Evolutionary conservation across 2,113 vertebrate genomes (phyloP).

Genomic region (Vimba vimba): DNA sequence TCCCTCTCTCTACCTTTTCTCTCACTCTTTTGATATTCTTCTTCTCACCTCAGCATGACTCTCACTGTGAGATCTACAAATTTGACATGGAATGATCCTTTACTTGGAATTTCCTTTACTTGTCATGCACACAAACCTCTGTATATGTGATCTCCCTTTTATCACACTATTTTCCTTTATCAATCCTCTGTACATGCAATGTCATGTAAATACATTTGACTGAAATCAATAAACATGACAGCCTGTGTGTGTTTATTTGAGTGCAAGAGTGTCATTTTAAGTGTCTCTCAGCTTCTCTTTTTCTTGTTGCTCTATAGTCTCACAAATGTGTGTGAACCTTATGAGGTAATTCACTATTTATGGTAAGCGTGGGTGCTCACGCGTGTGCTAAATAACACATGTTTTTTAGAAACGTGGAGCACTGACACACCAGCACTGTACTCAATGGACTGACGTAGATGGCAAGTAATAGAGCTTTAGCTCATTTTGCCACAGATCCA

Average conservation of each 20-base stretch:
- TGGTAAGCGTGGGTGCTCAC: neutral
- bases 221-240: neutral
- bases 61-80: too few relatives aligned
- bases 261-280: neutral
- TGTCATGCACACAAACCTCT: neutral
- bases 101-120: neutral
- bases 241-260: neutral
- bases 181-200: neutral
- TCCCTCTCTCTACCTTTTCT: neutral
- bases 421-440: neutral
- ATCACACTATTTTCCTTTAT: too few relatives aligned
- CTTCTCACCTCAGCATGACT: neutral
- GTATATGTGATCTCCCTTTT: neutral
- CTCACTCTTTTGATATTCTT: neutral
- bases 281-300: neutral
- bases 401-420: neutral
- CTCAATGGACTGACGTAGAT: neutral
- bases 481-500: neutral
- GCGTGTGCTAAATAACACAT: neutral
- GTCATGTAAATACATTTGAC: neutral
- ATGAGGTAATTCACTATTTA: neutral
- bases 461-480: neutral
- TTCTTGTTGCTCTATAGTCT: neutral
- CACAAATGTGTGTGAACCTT: neutral
- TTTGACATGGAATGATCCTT: neutral